These are phyloP conservation scores for Tridacna crocea DNA, from an alignment of 2,888 invertebrate genomes.

Conservation along the genomic window DNA sequence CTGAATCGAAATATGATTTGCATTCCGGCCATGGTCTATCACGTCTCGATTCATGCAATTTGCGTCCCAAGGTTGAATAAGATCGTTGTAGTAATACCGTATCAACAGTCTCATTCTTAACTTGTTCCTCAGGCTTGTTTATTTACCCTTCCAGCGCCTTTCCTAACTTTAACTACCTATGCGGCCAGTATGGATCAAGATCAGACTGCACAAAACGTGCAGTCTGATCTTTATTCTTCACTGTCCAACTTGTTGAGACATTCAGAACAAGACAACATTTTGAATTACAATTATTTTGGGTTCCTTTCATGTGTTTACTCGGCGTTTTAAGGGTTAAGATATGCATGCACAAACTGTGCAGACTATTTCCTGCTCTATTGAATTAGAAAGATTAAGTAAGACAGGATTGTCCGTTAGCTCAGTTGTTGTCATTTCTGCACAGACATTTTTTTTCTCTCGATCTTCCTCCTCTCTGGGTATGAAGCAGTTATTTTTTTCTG, in stretches of 20 bases:
- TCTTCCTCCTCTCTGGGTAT: background rate
- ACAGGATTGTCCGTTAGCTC: background rate
- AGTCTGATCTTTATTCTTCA: no score
- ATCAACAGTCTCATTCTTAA: slow-evolving; percentile 19
- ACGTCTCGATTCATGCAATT: slow-evolving; percentile 73
- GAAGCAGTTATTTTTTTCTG: background rate
- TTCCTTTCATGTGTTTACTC: no score
- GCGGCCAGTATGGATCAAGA: no score
- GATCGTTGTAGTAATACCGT: slow-evolving; percentile 51
- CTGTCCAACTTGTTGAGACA: no score
- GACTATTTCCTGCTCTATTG: slow-evolving; percentile 16
- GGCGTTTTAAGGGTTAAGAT: background rate
- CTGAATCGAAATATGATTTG: slow-evolving; percentile 29
- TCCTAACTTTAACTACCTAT: no score
- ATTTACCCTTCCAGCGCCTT: no score
- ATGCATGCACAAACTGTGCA: slow-evolving; percentile 25
- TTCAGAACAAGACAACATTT: no score
- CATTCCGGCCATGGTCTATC: slow-evolving; percentile 58
- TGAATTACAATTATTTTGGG: no score
- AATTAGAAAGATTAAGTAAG: slow-evolving; percentile 11
- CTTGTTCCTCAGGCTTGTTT: slow-evolving; percentile 1
- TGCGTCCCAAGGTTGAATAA: slow-evolving; percentile 42
- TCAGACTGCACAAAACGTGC: no score
- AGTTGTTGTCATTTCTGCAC: background rate
- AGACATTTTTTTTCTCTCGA: background rate